Conservation (phyloP, 2,113 vertebrate genomes). For the Ceyx margarethae region DNA sequence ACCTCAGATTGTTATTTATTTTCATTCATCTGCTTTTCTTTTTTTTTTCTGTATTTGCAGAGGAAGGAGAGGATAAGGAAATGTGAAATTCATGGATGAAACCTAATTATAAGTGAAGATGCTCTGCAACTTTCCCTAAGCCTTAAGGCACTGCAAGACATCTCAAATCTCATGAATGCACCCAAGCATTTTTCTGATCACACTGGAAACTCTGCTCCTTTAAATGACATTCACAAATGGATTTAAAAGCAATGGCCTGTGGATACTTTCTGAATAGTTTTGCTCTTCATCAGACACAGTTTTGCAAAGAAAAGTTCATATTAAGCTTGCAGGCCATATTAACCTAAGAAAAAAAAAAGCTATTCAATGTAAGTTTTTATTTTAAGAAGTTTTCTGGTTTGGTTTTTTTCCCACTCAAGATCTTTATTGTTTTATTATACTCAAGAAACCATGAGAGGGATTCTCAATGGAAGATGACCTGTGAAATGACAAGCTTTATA, state of each 20-base stretch:
- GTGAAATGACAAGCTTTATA: not conserved
- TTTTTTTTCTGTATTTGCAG: not conserved
- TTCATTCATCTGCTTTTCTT: not conserved
- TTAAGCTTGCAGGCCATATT: not conserved
- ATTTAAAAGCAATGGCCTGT: slow-evolving; percentile 32
- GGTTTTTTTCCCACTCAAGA: not conserved
- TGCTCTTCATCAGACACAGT: not conserved
- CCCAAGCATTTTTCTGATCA: slow-evolving; percentile 17
- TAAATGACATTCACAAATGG: not conserved
- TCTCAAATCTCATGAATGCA: slow-evolving; percentile 16
- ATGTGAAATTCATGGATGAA: not conserved
- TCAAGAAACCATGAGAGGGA: not conserved
- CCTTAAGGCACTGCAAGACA: not conserved
- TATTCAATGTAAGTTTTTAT: not conserved
- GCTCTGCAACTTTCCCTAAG: slow-evolving; percentile 7
- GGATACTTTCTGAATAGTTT: slow-evolving; percentile 3
- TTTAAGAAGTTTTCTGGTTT: not conserved
- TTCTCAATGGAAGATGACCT: not conserved
- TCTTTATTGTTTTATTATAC: not conserved
- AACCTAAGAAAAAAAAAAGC: not conserved
- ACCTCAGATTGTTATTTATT: not conserved
- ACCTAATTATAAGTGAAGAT: not conserved
- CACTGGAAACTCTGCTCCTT: not conserved
- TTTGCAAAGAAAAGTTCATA: not conserved
- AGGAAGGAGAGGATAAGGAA: not conserved